Evolutionary conservation across 2,797 vertebrate genomes (phyloP), one percentile per base, ranked within the genome.

Genomic region (Huso huso): DNA sequence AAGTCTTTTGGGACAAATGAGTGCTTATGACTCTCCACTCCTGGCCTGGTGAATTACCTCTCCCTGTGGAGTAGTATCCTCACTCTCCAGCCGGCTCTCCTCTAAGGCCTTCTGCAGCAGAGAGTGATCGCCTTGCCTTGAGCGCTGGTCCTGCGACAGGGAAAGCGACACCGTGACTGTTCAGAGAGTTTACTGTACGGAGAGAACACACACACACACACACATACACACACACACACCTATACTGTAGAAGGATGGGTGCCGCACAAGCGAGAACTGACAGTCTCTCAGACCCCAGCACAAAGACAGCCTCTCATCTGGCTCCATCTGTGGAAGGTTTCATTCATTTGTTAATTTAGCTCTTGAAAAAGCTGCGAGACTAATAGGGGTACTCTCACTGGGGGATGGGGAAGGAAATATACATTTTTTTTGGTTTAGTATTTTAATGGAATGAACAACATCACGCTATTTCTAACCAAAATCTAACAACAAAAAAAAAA

Each of bases 71-170:
- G 23, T 37, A 37, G 23, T 37, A 4, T 37, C 23, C 23, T 83
- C 82, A 70, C 84, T 84, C 71, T 79, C 83, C 72, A 79, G 79
- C 70, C 80, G 79, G 72, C 81, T 86, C 73, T 87, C 82, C 69
- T 87, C 83, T 77, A 85, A 68, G 61, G 78, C 78, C 69, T 85
- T 86, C 76, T 85, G 82, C 63, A 84, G 68, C 55, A 80, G 69
- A 13, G 81, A 78, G 72, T 88, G 85, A 55, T 89, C 86, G 76
- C 86, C 87, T 71, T 84, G 86, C 72, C 74, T 84, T 78, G 79
- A 84, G 66, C 76, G 78, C 66, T 88, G 84, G 57, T 87, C 87
- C 89, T 91, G 84, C 73, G 11, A 59, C 48, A 10, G 9, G 37
- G 7, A 18, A 51, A 67, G 5, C n/a, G 51, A 7, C 55, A 53